Evolutionary conservation across 2,797 vertebrate species (phyloP), one percentile per base, ranked within the genome.

Genomic region (Helarctos malayanus): DNA sequence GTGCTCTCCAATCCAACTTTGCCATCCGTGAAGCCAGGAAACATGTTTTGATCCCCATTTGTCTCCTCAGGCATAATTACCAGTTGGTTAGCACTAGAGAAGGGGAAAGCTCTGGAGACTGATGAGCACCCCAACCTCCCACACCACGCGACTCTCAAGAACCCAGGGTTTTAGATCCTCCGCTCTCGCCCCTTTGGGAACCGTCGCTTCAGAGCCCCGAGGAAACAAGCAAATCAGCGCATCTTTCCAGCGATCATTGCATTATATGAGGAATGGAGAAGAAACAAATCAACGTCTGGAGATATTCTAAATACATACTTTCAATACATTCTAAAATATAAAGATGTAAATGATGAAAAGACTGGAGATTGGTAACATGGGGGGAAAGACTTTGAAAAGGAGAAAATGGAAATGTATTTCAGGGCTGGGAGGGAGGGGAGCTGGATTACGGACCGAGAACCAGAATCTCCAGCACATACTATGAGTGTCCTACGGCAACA

Each of bases 171-270:
- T 89, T 87, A 97, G 83, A 97, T 65, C 49, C 94, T 92, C 92
- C 94, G 95, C 82, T 45, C 94, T 93, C 47, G 83, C 75, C 27
- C 96, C 10, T 96, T 97, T 96, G 91, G 88, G 93, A 97, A 69
- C 92, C 96, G 92, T 84, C 35, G 88, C 95, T 97, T 98, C 98
- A 95, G 96, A 98, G 89, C 91, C 96, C 95, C 49, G 0, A 94
- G 89, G 95, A 97, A 96, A 93, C 71, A 82, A 93, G 81, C 89
- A 97, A 97, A 97, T 94, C 95, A 84, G 93, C 89, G 81, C 92
- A 89, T 88, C 94, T 94, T 97, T 97, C 97, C 98, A 97, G 97
- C 86, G 81, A 95, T 95, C 75, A 94, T 69, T 96, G 94, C 94
- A 96, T 93, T 96, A 97, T 84, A 94, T 93, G 86, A 93, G 4